Evolutionary conservation across 2,797 vertebrate genomes (phyloP).

Genomic region (Peromyscus attwateri): DNA sequence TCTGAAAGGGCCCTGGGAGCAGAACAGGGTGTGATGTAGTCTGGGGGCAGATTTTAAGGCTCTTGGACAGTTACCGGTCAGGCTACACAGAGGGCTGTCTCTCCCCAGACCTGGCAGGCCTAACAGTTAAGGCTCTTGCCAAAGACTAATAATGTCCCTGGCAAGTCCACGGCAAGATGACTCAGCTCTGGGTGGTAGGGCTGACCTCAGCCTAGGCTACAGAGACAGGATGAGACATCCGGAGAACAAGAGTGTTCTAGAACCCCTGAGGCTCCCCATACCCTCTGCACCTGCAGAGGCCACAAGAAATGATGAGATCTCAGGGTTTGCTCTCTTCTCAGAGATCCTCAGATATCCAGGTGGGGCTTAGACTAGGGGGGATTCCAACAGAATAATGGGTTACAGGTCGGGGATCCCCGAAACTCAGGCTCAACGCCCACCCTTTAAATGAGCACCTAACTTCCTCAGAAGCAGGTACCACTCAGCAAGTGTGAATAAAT

Average conservation of each 20-base stretch:
- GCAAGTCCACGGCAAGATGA: background rate
- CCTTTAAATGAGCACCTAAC: background rate
- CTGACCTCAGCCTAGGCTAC: background rate
- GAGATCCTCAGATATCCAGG: background rate
- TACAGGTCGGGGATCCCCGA: background rate
- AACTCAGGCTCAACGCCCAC: background rate
- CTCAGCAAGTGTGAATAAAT: background rate
- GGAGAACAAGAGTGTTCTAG: background rate
- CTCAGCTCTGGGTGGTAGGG: background rate
- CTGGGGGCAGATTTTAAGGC: background rate
- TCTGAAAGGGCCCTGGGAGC: background rate
- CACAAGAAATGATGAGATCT: background rate
- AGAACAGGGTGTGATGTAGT: background rate
- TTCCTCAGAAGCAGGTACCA: background rate
- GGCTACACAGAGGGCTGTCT: background rate
- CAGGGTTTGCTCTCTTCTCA: background rate
- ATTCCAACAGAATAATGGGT: background rate
- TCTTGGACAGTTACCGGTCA: background rate
- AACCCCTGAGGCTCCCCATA: rapidly evolving
- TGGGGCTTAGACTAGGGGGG: background rate
- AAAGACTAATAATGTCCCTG: background rate
- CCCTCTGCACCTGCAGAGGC: background rate
- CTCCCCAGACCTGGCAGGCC: background rate
- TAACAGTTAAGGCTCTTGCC: background rate
- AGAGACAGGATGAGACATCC: background rate